Conservation (phyloP, 2,888 invertebrate genomes). For the Odontocolon sp. region DNA sequence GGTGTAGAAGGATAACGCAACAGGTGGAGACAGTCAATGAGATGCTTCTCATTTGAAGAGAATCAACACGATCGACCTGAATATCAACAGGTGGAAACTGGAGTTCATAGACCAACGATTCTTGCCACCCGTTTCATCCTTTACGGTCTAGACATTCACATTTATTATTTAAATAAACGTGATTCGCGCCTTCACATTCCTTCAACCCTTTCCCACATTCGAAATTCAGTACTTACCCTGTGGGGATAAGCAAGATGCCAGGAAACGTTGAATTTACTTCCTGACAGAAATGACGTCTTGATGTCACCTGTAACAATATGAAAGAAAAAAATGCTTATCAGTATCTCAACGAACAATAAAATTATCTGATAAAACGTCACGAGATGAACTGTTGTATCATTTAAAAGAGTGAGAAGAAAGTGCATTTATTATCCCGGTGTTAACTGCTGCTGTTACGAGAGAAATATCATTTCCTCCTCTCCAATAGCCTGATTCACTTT, state of each 20-base stretch:
- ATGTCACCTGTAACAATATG: constrained; percentile 85
- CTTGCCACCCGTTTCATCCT: constrained; percentile 15
- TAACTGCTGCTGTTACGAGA: constrained; percentile 33
- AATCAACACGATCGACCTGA: constrained; percentile 35
- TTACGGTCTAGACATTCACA: too few relatives aligned
- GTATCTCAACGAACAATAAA: not conserved
- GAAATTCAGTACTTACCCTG: constrained; percentile 84
- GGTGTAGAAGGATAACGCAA: constrained; percentile 8
- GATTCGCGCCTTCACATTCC: not conserved
- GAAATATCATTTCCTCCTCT: constrained; percentile 48
- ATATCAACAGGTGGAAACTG: constrained; percentile 16
- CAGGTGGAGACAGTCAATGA: constrained; percentile 37
- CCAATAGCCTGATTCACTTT: constrained; percentile 49
- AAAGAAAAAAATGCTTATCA: constrained; percentile 30
- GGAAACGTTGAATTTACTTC: constrained; percentile 92
- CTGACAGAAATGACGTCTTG: constrained; percentile 90
- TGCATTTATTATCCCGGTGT: constrained; percentile 19
- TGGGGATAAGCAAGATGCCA: constrained; percentile 98
- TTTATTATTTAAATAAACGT: constrained; percentile 23
- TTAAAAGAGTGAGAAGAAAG: constrained; percentile 35
- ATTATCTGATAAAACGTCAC: not conserved
- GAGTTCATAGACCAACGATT: constrained; percentile 31
- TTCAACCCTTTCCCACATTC: not conserved
- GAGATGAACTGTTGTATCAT: constrained; percentile 16
- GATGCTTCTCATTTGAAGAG: constrained; percentile 41